Percentiles rank a stretch among this genome's conserved stretches.
phyloP scores from a whole-genome alignment of 2,888 invertebrate species.

The Andrena camellia region DNA sequence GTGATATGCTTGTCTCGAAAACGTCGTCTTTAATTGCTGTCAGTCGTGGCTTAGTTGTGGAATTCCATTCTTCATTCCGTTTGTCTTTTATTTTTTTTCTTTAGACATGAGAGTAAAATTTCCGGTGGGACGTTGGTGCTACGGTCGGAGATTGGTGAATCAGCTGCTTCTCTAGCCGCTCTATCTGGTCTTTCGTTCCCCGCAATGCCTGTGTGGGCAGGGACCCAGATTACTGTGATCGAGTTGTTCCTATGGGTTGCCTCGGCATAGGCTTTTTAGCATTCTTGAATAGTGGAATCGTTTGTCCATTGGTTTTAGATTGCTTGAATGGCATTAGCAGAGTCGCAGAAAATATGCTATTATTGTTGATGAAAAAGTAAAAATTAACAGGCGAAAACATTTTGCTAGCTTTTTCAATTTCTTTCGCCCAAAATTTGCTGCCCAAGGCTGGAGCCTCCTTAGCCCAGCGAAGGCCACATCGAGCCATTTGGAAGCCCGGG shows the following conservation, averaged over 20 bases:
- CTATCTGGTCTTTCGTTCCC: constrained; percentile 3
- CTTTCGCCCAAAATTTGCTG: too few species aligned
- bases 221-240: constrained; percentile 6
- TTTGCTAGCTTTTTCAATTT: too few species aligned
- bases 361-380: too few species aligned
- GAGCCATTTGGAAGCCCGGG: too few species aligned
- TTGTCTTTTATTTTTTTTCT: background rate
- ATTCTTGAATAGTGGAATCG: background rate
- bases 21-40: too few species aligned
- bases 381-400: too few species aligned
- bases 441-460: too few species aligned
- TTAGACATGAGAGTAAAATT: background rate
- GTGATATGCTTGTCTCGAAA: too few species aligned
- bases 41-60: too few species aligned
- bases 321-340: background rate
- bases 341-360: background rate
- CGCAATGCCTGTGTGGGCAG: background rate
- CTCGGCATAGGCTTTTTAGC: background rate
- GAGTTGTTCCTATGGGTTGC: background rate
- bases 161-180: constrained; percentile 3
- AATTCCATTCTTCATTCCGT: background rate
- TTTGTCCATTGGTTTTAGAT: background rate
- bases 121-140: background rate
- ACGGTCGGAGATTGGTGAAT: background rate
- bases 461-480: too few species aligned